phyloP scores from a whole-genome alignment of 2,113 vertebrate species.

The Symphodus melops region DNA sequence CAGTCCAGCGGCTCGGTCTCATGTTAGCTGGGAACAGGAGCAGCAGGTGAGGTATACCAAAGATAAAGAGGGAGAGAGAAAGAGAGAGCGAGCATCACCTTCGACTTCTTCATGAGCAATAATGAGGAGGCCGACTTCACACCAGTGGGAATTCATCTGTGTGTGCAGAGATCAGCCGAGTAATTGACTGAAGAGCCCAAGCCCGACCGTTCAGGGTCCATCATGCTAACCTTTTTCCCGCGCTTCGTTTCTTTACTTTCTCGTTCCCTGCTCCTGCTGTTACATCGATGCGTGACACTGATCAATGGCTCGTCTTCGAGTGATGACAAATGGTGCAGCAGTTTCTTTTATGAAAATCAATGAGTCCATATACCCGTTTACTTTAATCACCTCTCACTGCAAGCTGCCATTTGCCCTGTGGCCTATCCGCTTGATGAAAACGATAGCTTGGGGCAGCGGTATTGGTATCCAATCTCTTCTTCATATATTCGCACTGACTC shows the following conservation, averaged over 20 bases:
- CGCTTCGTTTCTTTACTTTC: background rate
- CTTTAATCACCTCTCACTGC: constrained; percentile 59
- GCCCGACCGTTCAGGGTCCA: constrained; percentile 36
- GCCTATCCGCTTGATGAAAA: constrained; percentile 45
- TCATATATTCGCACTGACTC: constrained; percentile 37
- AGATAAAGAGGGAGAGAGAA: background rate
- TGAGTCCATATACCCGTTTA: constrained; percentile 49
- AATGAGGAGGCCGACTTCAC: constrained; percentile 56
- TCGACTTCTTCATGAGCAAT: constrained; percentile 53
- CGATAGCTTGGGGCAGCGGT: constrained; percentile 1
- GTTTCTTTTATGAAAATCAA: constrained; percentile 62
- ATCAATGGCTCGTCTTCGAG: constrained; percentile 48
- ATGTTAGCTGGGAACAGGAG: constrained; percentile 22
- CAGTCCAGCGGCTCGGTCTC: constrained; percentile 18
- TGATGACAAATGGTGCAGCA: constrained; percentile 34
- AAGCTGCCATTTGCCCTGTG: constrained; percentile 37
- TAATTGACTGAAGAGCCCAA: constrained; percentile 65
- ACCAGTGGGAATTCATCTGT: constrained; percentile 54
- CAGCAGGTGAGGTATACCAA: constrained; percentile 3
- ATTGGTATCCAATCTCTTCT: constrained; percentile 34
- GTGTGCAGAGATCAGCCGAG: constrained; percentile 40
- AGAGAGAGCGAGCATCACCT: constrained; percentile 40
- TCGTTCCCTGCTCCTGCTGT: constrained; percentile 21
- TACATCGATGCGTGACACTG: constrained; percentile 6
- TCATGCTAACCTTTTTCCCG: constrained; percentile 46